Percentiles rank a stretch among this genome's conserved stretches.
phyloP scores from a whole-genome alignment of 2,113 vertebrate species.

The Gallinago undulata region DNA sequence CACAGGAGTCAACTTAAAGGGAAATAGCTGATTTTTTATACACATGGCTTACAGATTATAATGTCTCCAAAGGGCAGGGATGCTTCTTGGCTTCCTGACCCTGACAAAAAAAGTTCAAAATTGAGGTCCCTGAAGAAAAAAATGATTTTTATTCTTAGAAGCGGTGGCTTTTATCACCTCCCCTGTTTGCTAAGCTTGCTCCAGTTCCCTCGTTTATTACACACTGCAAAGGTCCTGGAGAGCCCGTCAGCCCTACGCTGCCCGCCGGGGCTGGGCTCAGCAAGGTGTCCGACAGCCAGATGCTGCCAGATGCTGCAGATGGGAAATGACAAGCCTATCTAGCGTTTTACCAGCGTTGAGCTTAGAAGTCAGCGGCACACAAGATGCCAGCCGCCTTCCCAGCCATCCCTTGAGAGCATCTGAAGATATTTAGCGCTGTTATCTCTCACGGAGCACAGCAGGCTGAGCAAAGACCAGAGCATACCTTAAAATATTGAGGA shows the following conservation, averaged over 20 bases:
- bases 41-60: not conserved
- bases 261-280: not conserved
- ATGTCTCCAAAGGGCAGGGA: not conserved
- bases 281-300: not conserved
- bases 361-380: not conserved
- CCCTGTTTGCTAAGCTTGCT: not conserved
- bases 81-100: not conserved
- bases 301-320: rapidly evolving
- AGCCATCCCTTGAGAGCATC: rapidly evolving
- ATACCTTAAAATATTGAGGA: not conserved
- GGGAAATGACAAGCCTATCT: not conserved
- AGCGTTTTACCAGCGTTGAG: not conserved
- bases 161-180: not conserved
- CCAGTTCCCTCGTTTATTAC: not conserved
- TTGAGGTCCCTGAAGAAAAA: not conserved
- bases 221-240: not conserved
- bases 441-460: rapidly evolving
- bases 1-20: not conserved
- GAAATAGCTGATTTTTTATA: slow-evolving; percentile 1
- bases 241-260: not conserved
- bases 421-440: not conserved
- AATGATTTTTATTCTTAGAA: not conserved
- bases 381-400: not conserved
- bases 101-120: not conserved
- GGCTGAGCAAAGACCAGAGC: not conserved